Base-by-base conservation (phyloP, 2,888 invertebrate genomes). In the Agonopterix alstromeriana region DNA sequence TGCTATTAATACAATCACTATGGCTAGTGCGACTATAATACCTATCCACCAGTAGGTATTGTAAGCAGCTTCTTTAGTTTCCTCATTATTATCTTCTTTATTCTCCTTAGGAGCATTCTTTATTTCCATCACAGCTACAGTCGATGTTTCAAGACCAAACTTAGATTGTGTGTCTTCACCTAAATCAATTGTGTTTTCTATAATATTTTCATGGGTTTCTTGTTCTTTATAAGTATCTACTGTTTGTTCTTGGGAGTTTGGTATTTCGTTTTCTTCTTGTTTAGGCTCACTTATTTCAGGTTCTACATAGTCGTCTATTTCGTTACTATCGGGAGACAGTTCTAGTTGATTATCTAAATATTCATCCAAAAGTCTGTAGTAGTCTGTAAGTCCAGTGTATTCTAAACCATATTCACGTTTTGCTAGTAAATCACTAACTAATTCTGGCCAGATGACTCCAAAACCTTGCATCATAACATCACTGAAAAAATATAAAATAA, bases 291-390 rank as follows among this genome's bases (percentile, higher is more conserved):
- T 58, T 8, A 66, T 55, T 1, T 67, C 64, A 0, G 78, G 75
- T 53, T 86, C 86, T 7, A 75, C 56, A 52, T 87, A 88, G 52
- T 86, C 85, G 35, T 78, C 77, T 1, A 69, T 57, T 45, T 53
- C 58, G 42, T 67, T 64, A 7, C 55, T 71, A 1, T 72, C 75
- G 3, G 58, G 10, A 3, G 67, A 45, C 12, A 84, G 85, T 41
- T 88, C 85, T 48, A 88, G 63, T 53, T 90, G 90, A 36, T 73
- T 79, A 36, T 89, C 87, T 54, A 91, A 73, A 68, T 91, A 91
- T 54, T 89, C 86, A 54, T 90, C 89, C 50, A 91, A 62, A 1
- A 90, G 82, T 57, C 82, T 77, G 58, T 91, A 92, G 60, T 91
- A 91, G 51, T 90, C 86, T 7, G 90, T 80, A 0, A 91, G 62